Conservation (phyloP, 1,140 invertebrate genomes). For the Zaprionus inermis region DNA sequence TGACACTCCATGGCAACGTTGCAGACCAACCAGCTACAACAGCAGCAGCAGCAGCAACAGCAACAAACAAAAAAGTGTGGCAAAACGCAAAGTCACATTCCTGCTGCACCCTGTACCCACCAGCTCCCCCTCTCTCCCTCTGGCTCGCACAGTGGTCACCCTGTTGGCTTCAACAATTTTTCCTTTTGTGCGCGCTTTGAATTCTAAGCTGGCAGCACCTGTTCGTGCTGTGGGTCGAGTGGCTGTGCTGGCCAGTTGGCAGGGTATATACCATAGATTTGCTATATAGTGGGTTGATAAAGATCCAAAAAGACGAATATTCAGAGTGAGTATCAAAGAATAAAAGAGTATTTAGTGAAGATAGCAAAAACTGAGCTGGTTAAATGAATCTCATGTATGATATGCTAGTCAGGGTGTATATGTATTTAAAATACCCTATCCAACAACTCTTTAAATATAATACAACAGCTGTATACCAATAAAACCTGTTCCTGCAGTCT, state of each 20-base stretch:
- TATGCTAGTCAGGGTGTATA: neutral
- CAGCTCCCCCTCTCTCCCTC: too few relatives aligned
- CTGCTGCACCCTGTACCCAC: slow-evolving; percentile 22
- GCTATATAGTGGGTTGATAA: neutral
- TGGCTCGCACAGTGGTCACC: slow-evolving; percentile 5
- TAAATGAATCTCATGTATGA: neutral
- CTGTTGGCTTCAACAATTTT: slow-evolving; percentile 4
- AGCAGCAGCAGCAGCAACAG: slow-evolving; percentile 27
- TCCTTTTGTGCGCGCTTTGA: slow-evolving; percentile 33
- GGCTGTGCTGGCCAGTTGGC: neutral
- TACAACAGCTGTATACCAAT: too few relatives aligned
- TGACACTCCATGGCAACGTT: slow-evolving; percentile 74
- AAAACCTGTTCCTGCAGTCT: too few relatives aligned
- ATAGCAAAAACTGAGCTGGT: neutral
- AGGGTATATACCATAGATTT: neutral
- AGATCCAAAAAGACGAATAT: neutral
- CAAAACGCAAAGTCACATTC: slow-evolving; percentile 61
- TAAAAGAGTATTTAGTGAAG: too few relatives aligned
- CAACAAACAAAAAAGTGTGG: slow-evolving; percentile 44
- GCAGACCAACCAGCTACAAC: slow-evolving; percentile 43
- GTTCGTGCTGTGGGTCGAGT: neutral
- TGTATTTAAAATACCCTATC: neutral
- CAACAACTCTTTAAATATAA: too few relatives aligned
- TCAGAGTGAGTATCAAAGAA: too few relatives aligned
- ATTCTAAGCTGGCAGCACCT: slow-evolving; percentile 34